Base-by-base conservation (phyloP, 23 tunicate species). In the Ascidia mentula region DNA sequence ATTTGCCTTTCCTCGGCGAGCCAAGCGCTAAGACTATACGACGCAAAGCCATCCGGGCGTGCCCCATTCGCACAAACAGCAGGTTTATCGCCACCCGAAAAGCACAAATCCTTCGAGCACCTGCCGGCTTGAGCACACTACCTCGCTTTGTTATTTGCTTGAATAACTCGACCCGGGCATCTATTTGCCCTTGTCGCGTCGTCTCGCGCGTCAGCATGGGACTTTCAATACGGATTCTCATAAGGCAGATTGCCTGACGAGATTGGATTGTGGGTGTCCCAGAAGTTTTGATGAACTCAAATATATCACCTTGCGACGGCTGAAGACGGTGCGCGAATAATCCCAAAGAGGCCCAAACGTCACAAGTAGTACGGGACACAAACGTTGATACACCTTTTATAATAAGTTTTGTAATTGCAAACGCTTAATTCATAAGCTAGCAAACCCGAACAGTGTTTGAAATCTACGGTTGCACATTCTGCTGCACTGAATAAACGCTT, bases 1-100 rank as follows among this genome's bases (percentile, higher is more conserved):
- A 9, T 53, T 53, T 53, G 24, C 65, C 65, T n/a, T n/a, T n/a
- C n/a, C n/a, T n/a, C n/a, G 24, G 65, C 65, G 65, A 53, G 65
- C 65, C 65, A 53, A n/a, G 13, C 13, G 65, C 13, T 1, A 53
- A 53, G 28, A 26, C 24, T 53, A 53, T 26, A 9, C 65, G 22
- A 53, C 24, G 65, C 1, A 28, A 28, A 53, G 65, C 65, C 24
- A 20, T 20, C 65, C 65, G 65, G 65, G 28, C 65, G 13, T 28
- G 24, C 65, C 65, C 24, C 22, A 9, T 1, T 26, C 65, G 65
- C 22, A 20, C 65, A 53, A 53, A 53, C 65, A 53, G n/a, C 13
- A 53, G 24, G 28, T 53, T 53, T 53, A 28, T 53, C 65, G 24
- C 65, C 65, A 53, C 24, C n/a, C 22, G 65, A 53, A 53, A 26